phyloP scores from a whole-genome alignment of 2,113 vertebrate genomes.

The Channa argus region DNA sequence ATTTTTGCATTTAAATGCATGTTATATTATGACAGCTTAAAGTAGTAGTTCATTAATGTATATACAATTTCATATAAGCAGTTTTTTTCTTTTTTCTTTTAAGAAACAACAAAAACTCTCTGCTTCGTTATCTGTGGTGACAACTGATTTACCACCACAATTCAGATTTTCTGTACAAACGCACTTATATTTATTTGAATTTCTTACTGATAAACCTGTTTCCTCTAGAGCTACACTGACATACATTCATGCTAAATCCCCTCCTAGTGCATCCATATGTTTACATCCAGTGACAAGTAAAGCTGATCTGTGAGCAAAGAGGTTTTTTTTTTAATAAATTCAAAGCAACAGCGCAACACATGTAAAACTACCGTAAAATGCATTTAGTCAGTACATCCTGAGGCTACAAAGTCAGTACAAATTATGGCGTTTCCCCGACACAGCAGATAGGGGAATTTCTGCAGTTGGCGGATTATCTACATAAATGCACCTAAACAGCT shows the following conservation, averaged over 20 bases:
- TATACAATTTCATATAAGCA: too few species aligned
- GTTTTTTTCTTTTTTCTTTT: too few species aligned
- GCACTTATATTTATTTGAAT: too few species aligned
- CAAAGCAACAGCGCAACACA: neutral
- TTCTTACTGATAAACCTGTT: neutral
- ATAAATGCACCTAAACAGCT: neutral
- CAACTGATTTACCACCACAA: too few species aligned
- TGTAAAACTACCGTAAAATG: neutral
- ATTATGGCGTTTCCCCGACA: neutral
- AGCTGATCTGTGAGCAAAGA: neutral
- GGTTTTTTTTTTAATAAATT: conserved; percentile 7
- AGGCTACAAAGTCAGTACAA: conserved; percentile 1
- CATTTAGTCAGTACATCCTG: neutral
- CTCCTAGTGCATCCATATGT: neutral
- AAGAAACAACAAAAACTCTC: too few species aligned
- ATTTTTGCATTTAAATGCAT: too few species aligned
- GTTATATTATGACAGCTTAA: too few species aligned
- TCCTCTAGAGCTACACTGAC: too few species aligned
- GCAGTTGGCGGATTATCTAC: neutral
- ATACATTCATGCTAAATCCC: too few species aligned
- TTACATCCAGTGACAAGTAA: conserved; percentile 28
- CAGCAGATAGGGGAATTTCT: neutral
- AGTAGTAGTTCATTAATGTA: too few species aligned
- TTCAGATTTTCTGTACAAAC: too few species aligned
- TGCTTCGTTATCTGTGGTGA: too few species aligned